phyloP scores from a whole-genome alignment of 1,140 invertebrate genomes.

The Caenorhabditis inopinata region DNA sequence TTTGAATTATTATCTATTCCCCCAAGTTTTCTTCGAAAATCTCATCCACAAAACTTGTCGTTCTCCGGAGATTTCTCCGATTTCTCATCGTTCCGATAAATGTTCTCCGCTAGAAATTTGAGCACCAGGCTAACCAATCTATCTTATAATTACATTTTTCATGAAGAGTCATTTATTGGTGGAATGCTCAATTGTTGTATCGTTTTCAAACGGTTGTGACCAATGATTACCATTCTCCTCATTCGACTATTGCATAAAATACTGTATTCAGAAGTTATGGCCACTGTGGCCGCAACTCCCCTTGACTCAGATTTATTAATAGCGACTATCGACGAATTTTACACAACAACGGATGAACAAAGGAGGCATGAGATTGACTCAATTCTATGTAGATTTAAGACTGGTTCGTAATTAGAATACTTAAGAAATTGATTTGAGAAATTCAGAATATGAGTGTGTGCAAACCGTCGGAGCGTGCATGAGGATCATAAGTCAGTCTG shows the following conservation, averaged over 20 bases:
- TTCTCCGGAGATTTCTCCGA: neutral
- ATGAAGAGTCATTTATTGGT: too few relatives aligned
- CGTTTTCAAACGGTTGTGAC: too few relatives aligned
- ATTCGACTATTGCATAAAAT: too few relatives aligned
- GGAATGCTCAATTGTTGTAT: too few relatives aligned
- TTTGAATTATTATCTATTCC: too few relatives aligned
- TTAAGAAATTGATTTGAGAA: too few relatives aligned
- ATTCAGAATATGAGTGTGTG: neutral
- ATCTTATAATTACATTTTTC: too few relatives aligned
- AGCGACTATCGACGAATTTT: neutral
- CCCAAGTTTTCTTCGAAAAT: neutral
- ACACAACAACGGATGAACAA: neutral
- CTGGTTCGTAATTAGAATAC: neutral
- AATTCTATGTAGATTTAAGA: neutral
- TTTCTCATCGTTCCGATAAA: too few relatives aligned
- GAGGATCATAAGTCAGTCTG: neutral
- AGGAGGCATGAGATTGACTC: neutral
- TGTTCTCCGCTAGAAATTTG: too few relatives aligned
- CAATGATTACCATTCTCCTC: too few relatives aligned
- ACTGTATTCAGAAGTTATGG: too few relatives aligned
- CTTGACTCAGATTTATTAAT: neutral
- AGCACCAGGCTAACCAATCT: too few relatives aligned
- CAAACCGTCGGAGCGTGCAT: constrained; percentile 1
- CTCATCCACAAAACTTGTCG: constrained; percentile 22
- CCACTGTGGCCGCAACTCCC: neutral